Base-by-base conservation (phyloP, 2,113 vertebrate genomes). In the Brienomyrus brachyistius region DNA sequence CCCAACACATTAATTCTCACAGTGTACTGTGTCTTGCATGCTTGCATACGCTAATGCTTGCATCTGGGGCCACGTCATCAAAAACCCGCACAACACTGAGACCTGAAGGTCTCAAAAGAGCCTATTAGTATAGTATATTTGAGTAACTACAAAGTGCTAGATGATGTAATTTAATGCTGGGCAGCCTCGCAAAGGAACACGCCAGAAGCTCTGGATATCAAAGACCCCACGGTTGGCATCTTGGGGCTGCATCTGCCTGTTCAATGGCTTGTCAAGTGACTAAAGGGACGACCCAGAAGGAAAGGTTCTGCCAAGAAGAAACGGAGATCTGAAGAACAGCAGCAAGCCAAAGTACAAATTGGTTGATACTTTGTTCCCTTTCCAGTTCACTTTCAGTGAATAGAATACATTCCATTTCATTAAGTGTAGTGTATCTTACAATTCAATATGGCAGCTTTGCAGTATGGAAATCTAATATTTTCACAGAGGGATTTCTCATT, bases 131-230 rank as follows among this genome's bases (percentile, higher is more conserved):
- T 88, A 88, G 31, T 35, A 43, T 59, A 88, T 27, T 13, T 66
- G 9, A 21, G n/a, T 23, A 87, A 43, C 54, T 88, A 59, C 17
- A 59, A 88, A 59, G 43, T 88, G 13, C 87, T 43, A 23, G 59
- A 88, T 88, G 87, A 88, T 66, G 59, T 74, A 7, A 56, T 45
- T 88, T 88, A 66, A 88, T 66, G 66, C 31, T 88, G 87, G 87
- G 4, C 62, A 74, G 19, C 43, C n/a, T 27, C 11, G 11, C 88
- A 50, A 66, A 88, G 19, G n/a, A 31, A 70, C 10, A 70, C 4
- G 88, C 70, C 62, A 52, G 54, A 31, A 31, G 70, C 66, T 43
- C 31, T 1, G 50, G 66, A 5, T 80, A 31, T 48, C 88, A 88
- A 89, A 82, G 27, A 27, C 48, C 66, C 35, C 21, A 52, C 4